Conservation (phyloP, 1,140 invertebrate species). For the Aphelenchoides besseyi region DNA sequence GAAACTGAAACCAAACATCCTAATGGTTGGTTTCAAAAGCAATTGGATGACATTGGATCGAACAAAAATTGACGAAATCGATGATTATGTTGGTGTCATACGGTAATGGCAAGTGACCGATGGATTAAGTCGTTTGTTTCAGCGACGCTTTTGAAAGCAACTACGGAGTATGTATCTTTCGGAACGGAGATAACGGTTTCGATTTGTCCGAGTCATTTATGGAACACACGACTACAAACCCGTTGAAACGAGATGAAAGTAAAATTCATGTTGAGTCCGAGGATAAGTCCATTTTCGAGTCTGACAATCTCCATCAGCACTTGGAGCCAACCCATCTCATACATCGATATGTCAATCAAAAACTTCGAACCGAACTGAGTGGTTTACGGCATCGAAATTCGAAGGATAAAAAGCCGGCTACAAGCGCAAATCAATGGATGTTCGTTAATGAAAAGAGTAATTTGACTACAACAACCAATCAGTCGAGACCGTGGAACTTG, state of each 20-base stretch:
- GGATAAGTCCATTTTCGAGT: too few relatives aligned
- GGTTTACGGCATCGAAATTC: neutral
- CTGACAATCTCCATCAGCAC: neutral
- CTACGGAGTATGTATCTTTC: conserved; percentile 79
- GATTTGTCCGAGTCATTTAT: conserved; percentile 14
- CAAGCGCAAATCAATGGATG: too few relatives aligned
- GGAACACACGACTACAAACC: conserved; percentile 54
- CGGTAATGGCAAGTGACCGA: too few relatives aligned
- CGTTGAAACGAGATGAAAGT: conserved; percentile 7
- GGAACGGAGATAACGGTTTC: conserved; percentile 65
- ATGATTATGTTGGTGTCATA: conserved; percentile 78
- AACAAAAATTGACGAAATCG: conserved; percentile 70
- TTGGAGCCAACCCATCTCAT: conserved; percentile 5
- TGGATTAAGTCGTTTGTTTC: too few relatives aligned
- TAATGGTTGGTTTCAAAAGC: conserved; percentile 85
- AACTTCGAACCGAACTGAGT: neutral
- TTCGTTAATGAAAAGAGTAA: neutral
- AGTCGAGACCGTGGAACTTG: neutral
- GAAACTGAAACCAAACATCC: conserved; percentile 73
- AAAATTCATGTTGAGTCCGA: neutral
- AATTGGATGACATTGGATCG: conserved; percentile 77
- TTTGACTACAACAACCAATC: too few relatives aligned
- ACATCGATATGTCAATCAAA: conserved; percentile 6
- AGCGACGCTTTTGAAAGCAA: conserved; percentile 88
- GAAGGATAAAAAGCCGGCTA: too few relatives aligned